Evolutionary conservation across 2,797 vertebrate genomes (phyloP), one percentile per base, ranked within the genome.

Genomic region (Sarcophilus harrisii): DNA sequence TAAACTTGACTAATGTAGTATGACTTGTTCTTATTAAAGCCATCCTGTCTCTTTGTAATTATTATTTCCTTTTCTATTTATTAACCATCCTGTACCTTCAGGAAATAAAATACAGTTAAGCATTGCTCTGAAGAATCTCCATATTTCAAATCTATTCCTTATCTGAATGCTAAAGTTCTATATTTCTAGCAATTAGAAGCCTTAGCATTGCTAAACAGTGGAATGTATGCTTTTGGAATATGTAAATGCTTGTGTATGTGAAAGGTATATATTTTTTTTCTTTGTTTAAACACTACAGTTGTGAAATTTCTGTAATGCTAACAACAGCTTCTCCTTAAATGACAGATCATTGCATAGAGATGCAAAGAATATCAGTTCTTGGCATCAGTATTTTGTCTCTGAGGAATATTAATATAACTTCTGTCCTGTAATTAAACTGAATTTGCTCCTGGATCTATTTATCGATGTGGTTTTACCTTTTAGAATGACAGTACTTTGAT

Each of bases 351-450:
- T 96, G 96, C 96, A 97, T 92, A 90, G 92, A 92, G 97, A 94
- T 92, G 58, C 30, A 94, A 95, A 97, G 90, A 95, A 90, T 97
- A 95, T 97, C 96, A 97, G 95, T 97, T 97, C 95, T 95, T 96
- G 93, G 96, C 93, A 96, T 6, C 92, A 92, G 45, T 0, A 0
- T 58, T 97, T 96, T 96, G 92, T 98, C 91, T 98, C 93, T 89
- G 91, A 98, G 95, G 94, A 97, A 90, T 62, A 60, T 92, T 96
- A 96, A 92, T 93, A 96, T 91, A 93, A 93, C 94, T 98, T 97
- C 96, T 97, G 93, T 97, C 55, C 32, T 97, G 59, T 97, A 98
- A 98, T 98, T 98, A 98, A 97, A 96, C 29, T 62, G 62, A 96
- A 96, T 93, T 92, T 96, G 59, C 32, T 97, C 29, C 95, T 97